Evolutionary conservation across 2,113 vertebrate species (phyloP), one percentile per base, ranked within the genome.

Genomic region (Nesogale talazaci): DNA sequence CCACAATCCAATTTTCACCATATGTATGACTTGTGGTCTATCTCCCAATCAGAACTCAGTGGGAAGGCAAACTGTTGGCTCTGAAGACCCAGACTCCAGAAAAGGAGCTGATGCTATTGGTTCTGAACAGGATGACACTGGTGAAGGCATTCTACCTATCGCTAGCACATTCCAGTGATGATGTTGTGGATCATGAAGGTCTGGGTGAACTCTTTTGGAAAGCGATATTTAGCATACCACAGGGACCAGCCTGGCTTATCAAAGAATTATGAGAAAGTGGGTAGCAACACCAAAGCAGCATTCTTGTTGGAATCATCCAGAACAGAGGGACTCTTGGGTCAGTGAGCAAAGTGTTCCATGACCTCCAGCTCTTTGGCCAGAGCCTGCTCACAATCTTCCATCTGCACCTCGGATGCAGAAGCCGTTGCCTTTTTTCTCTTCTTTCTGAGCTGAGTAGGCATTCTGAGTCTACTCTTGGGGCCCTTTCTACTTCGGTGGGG

Each of bases 141-240:
- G 98, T 98, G 25, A 99, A 99, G 81, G 98, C 99, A 2, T 98
- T 99, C 97, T 99, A 99, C 95, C 99, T 97, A 95, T 38, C 99
- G 98, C 97, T 99, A 99, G 97, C 99, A 99, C 99, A 99, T 99
- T 76, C 99, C 99, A 80, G 99, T 98, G 97, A 99, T 99, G 84
- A 99, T 99, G 97, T 99, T 99, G 98, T 99, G 99, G 97, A 99
- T 99, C 98, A 99, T 99, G 97, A 99, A 99, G 89, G 98, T 96
- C 92, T 97, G 98, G n/a, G 98, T 96, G 27, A 99, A 98, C 96
- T 99, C 99, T 2, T 98, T 97, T 0, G 98, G 98, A 97, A 97
- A 99, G 34, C 98, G 98, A 97, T 99, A 99, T 89, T 99, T 97
- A 0, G 97, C 46, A 16, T 98, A 98, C 99, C 99, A 99, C 97